phyloP scores from a whole-genome alignment of 1,140 invertebrate species.

The Spodoptera litura region DNA sequence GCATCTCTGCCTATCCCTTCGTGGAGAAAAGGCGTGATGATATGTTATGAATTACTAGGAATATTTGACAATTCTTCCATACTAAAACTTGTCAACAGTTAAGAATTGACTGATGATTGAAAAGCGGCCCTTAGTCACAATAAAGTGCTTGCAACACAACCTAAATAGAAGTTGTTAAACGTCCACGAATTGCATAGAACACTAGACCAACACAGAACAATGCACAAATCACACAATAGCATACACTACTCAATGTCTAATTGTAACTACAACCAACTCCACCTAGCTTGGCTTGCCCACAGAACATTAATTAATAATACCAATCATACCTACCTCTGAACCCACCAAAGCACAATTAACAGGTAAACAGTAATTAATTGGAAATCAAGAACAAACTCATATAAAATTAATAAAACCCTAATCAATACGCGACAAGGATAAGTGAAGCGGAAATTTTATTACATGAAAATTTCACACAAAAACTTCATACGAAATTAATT shows the following conservation, averaged over 20 bases:
- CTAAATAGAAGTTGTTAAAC: neutral
- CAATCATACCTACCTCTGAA: neutral
- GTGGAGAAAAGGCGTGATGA: no score
- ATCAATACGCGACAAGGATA: constrained; percentile 13
- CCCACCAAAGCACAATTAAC: neutral
- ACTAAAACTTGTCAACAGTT: no score
- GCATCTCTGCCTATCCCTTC: no score
- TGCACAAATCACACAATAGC: neutral
- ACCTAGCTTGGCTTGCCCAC: neutral
- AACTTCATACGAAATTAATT: constrained; percentile 16
- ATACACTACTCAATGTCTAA: neutral
- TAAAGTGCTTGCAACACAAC: neutral
- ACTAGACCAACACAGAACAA: neutral
- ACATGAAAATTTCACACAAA: constrained; percentile 23
- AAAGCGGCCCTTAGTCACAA: neutral
- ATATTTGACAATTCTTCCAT: no score
- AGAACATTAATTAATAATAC: constrained; percentile 6
- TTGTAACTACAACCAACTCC: neutral
- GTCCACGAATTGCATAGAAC: neutral
- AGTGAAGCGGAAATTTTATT: constrained; percentile 1
- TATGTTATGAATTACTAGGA: no score
- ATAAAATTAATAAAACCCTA: constrained; percentile 11
- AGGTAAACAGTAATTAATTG: neutral
- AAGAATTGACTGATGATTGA: no score
- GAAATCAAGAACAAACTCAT: neutral